Evolutionary conservation across 2,113 vertebrate species (phyloP).

Genomic region (Carassius auratus): DNA sequence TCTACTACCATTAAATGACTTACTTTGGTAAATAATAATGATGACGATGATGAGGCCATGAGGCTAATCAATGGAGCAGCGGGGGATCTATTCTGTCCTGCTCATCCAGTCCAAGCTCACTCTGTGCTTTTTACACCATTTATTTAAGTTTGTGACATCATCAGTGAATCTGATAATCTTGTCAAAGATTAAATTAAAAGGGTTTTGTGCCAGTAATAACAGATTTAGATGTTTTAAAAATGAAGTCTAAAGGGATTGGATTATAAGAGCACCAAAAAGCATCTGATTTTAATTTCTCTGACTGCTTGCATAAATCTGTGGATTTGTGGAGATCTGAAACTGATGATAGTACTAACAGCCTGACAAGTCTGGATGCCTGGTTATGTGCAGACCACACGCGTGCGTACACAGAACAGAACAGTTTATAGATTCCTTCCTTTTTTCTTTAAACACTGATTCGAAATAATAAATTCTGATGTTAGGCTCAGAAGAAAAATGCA

Average conservation of each 20-base stretch:
- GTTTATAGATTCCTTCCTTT: background rate
- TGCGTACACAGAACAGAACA: constrained; percentile 49
- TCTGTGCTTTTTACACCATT: constrained; percentile 55
- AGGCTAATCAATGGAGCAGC: constrained; percentile 65
- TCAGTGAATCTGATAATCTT: constrained; percentile 79
- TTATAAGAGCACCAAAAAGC: constrained; percentile 75
- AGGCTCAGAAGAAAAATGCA: background rate
- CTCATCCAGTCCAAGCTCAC: constrained; percentile 72
- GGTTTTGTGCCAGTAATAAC: constrained; percentile 73
- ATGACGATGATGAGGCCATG: constrained; percentile 37
- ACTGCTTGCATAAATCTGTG: constrained; percentile 74
- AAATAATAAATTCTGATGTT: background rate
- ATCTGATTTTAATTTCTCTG: constrained; percentile 79
- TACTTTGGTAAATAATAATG: constrained; percentile 55
- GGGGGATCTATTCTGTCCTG: constrained; percentile 66
- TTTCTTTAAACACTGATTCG: background rate
- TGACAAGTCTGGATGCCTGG: constrained; percentile 65
- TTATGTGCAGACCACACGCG: constrained; percentile 44
- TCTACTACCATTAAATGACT: background rate
- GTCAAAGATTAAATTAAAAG: constrained; percentile 79
- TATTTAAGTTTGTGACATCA: constrained; percentile 80
- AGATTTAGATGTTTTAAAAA: constrained; percentile 78
- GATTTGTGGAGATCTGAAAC: constrained; percentile 73
- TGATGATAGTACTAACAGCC: constrained; percentile 72
- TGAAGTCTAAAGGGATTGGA: constrained; percentile 76